Conservation (phyloP, 2,113 vertebrate species). For the Gallinago media region DNA sequence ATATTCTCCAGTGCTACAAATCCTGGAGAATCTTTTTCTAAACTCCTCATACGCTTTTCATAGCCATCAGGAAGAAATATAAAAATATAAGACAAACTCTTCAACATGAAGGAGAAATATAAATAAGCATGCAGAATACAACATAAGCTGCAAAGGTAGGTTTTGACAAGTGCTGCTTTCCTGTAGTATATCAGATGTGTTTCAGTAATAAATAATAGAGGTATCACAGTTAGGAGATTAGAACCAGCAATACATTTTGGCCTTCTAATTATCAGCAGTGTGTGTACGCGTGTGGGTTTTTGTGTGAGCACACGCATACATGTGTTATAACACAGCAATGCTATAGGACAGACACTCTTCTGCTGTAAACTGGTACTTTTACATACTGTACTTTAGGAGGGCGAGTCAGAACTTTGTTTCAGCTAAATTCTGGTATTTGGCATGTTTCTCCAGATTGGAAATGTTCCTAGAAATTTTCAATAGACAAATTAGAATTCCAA, state of each 20-base stretch:
- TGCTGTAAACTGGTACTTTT: not conserved
- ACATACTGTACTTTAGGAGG: not conserved
- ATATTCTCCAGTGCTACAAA: not conserved
- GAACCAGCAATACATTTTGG: not conserved
- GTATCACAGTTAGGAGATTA: not conserved
- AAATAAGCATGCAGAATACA: not conserved
- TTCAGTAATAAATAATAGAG: conserved; percentile 14
- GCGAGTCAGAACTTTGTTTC: not conserved
- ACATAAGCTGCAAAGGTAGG: not conserved
- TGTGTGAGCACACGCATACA: not conserved
- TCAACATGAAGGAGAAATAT: not conserved
- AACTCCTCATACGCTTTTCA: not conserved
- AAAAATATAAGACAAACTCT: not conserved
- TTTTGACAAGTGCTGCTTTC: not conserved
- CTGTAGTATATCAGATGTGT: not conserved
- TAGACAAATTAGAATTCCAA: not conserved
- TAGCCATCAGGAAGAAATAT: not conserved
- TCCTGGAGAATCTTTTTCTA: not conserved
- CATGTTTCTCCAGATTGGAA: not conserved
- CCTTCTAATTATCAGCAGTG: not conserved
- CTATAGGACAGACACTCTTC: not conserved
- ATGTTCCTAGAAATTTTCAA: not conserved
- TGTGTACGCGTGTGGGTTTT: not conserved
- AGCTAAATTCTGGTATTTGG: not conserved
- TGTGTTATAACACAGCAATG: not conserved